A percentile compares a stretch with the other conserved stretches of the same genome.
Evolutionary conservation across 2,797 vertebrate genomes (phyloP).

Genomic region (Sciurus carolinensis): DNA sequence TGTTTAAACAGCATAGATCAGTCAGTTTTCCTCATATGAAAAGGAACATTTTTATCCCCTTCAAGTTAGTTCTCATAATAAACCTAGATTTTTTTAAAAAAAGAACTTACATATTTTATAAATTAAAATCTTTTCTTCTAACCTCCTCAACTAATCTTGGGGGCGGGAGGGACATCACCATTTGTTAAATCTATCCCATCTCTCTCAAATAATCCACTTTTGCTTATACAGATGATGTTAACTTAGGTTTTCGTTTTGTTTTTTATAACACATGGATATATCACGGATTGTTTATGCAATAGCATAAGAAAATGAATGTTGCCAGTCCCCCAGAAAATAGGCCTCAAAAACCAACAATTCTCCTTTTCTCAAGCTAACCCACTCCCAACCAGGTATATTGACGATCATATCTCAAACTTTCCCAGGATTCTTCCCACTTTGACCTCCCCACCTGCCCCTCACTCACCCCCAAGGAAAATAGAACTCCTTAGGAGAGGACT

Average conservation of each 20-base stretch:
- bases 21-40: not conserved
- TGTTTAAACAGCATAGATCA: not conserved
- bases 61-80: constrained; percentile 19
- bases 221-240: not conserved
- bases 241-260: not conserved
- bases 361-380: not conserved
- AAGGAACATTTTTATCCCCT: not conserved
- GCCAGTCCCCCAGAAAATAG: not conserved
- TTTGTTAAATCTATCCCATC: not conserved
- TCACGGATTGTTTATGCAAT: not conserved
- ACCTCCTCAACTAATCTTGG: not conserved
- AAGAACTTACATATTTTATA: not conserved
- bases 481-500: not conserved
- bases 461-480: not conserved
- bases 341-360: not conserved
- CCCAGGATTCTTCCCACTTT: not conserved
- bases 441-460: not conserved
- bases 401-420: not conserved
- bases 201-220: not conserved
- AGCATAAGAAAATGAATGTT: not conserved
- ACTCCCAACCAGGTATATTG: not conserved
- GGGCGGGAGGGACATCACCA: not conserved
- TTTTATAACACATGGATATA: not conserved
- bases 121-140: not conserved
- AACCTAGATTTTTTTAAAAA: not conserved